Percentiles rank a stretch among this genome's conserved stretches.
These are phyloP conservation scores for Pediacus dermestoides DNA, from an alignment of 2,888 invertebrate genomes.

Conservation along the genomic window DNA sequence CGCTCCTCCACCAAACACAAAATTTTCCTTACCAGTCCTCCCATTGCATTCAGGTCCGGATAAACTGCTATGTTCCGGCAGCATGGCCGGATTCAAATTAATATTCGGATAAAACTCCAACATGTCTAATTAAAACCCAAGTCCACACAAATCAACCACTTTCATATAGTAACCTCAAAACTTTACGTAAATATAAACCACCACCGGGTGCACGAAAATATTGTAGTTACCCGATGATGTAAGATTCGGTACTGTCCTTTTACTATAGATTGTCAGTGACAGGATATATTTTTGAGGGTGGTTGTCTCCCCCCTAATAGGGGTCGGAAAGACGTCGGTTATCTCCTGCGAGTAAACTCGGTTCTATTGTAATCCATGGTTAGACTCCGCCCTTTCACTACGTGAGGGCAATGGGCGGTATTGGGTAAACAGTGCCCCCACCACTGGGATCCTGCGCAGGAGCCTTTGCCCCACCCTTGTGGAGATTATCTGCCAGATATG, in stretches of 20 bases:
- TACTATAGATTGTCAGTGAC: slow-evolving; percentile 43
- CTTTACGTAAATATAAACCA: slow-evolving; percentile 8
- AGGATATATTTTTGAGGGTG: slow-evolving; percentile 38
- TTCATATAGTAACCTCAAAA: slow-evolving; percentile 15
- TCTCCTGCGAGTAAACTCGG: slow-evolving; percentile 18
- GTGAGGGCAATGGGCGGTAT: no score
- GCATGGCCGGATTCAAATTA: slow-evolving; percentile 54
- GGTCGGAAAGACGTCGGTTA: slow-evolving; percentile 28
- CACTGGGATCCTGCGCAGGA: no score
- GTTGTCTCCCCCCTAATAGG: slow-evolving; percentile 37
- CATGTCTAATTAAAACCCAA: slow-evolving; percentile 53
- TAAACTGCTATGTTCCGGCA: slow-evolving; percentile 55
- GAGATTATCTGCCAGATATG: no score
- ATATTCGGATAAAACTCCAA: slow-evolving; percentile 68
- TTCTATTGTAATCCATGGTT: slow-evolving; percentile 16
- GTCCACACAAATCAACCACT: slow-evolving; percentile 11
- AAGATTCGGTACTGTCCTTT: slow-evolving; percentile 39
- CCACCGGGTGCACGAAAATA: no score
- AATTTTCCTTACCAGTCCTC: slow-evolving; percentile 66
- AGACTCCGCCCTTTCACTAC: slow-evolving; percentile 18
- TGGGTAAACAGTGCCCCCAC: no score
- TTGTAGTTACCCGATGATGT: slow-evolving; percentile 15
- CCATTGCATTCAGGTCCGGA: slow-evolving; percentile 61
- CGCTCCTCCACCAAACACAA: no score
- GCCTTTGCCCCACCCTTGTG: no score